Conservation (phyloP, 2,888 invertebrate species). For the Myopa testacea region DNA sequence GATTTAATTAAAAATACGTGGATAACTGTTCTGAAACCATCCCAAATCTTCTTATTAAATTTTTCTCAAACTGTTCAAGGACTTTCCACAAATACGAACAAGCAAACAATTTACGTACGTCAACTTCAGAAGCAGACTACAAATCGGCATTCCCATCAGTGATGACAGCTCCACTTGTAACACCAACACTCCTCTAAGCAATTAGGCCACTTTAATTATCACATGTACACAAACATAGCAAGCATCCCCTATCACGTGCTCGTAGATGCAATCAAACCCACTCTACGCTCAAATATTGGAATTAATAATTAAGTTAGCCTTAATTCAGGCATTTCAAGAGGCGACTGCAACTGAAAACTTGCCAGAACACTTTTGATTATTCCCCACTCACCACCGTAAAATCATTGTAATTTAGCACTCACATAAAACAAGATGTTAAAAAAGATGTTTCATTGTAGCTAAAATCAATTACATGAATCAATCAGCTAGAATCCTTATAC, state of each 20-base stretch:
- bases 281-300: no score
- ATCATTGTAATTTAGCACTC: no score
- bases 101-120: constrained; percentile 2
- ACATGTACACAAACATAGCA: not conserved
- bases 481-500: no score
- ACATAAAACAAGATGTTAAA: no score
- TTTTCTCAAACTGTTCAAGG: not conserved
- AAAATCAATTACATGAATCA: no score
- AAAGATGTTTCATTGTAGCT: no score
- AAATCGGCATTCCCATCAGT: not conserved
- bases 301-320: no score
- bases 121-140: not conserved
- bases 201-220: constrained; percentile 33
- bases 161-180: not conserved
- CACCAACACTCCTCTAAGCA: constrained; percentile 7
- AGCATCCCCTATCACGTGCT: not conserved
- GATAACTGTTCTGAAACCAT: constrained; percentile 16
- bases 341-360: no score
- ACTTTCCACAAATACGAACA: not conserved
- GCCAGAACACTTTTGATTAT: no score
- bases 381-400: no score
- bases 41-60: not conserved
- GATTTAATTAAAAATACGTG: constrained; percentile 20
- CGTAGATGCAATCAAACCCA: not conserved
- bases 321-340: no score